A percentile compares a stretch with the other conserved stretches of the same genome.
These are phyloP conservation scores for Danio albolineatus DNA, from an alignment of 2,797 vertebrate genomes.

Conservation along the genomic window DNA sequence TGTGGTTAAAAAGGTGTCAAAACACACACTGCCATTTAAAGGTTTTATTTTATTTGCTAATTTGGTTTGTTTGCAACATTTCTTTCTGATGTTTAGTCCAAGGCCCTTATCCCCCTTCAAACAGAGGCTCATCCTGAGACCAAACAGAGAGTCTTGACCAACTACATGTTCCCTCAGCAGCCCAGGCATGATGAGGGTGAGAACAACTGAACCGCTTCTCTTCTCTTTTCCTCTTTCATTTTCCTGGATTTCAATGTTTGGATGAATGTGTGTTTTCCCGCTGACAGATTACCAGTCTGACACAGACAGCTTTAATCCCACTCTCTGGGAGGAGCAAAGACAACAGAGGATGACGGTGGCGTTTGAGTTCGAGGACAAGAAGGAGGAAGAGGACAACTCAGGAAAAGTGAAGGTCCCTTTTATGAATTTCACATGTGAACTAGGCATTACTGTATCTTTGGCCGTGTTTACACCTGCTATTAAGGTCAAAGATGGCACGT, in stretches of 20 bases:
- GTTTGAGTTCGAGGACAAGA: constrained; percentile 98
- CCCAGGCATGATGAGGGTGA: constrained; percentile 96
- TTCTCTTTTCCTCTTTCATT: constrained; percentile 6
- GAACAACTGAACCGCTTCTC: constrained; percentile 5
- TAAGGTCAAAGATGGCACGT: not conserved
- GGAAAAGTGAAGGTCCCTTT: constrained; percentile 77
- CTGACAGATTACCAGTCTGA: constrained; percentile 96
- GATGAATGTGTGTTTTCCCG: not conserved
- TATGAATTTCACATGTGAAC: constrained; percentile 11
- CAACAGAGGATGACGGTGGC: constrained; percentile 99
- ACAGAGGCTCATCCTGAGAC: constrained; percentile 98
- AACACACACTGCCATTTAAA: constrained; percentile 3
- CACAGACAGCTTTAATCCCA: constrained; percentile 98
- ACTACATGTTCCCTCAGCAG: constrained; percentile 99
- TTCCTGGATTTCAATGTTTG: not conserved
- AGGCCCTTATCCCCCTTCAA: constrained; percentile 98
- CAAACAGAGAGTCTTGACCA: constrained; percentile 97
- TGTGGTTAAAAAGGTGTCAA: not conserved
- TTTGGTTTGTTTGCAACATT: constrained; percentile 44
- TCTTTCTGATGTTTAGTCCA: constrained; percentile 83
- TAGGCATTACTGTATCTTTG: not conserved
- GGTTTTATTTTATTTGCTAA: not conserved
- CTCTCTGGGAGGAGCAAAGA: constrained; percentile 98
- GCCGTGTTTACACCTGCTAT: not conserved
- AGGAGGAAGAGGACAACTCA: constrained; percentile 93